Evolutionary conservation across 2,888 invertebrate genomes (phyloP).

Genomic region (Limnephilus auricula): DNA sequence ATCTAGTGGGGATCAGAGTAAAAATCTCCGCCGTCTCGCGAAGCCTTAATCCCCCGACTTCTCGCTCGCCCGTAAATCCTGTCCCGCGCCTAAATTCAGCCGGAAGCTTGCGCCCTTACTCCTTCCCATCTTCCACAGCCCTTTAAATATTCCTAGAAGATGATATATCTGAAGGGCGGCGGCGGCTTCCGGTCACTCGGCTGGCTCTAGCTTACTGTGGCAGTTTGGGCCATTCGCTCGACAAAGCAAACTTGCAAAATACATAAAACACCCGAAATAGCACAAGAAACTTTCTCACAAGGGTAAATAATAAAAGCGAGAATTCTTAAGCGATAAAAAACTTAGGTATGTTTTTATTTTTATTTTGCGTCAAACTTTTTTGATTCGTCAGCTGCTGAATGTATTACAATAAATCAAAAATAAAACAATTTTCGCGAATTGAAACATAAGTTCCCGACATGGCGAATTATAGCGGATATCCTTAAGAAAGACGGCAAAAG

Average conservation of each 20-base stretch:
- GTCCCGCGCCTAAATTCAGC: constrained; percentile 30
- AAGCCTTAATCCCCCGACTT: constrained; percentile 11
- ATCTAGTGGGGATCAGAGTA: background rate
- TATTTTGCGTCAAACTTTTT: constrained; percentile 41
- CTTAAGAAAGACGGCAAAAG: background rate
- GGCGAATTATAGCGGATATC: background rate
- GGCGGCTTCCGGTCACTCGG: constrained; percentile 40
- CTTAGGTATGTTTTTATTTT: background rate
- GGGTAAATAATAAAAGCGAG: constrained; percentile 31
- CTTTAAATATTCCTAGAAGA: constrained; percentile 43
- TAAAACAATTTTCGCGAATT: constrained; percentile 9
- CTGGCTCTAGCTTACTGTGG: background rate
- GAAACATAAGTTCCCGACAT: constrained; percentile 16
- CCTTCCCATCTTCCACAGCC: background rate
- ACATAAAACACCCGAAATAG: constrained; percentile 13
- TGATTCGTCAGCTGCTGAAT: constrained; percentile 6
- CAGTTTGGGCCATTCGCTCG: background rate
- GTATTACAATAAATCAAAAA: constrained; percentile 22
- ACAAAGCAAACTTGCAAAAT: constrained; percentile 26
- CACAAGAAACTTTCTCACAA: constrained; percentile 19
- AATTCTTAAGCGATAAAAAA: constrained; percentile 14
- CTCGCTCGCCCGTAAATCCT: constrained; percentile 16
- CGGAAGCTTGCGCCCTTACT: constrained; percentile 8
- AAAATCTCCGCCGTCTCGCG: constrained; percentile 18
- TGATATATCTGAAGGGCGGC: constrained; percentile 32